Base-by-base conservation (phyloP, 1,140 invertebrate genomes). In the Drosophila navojoa region DNA sequence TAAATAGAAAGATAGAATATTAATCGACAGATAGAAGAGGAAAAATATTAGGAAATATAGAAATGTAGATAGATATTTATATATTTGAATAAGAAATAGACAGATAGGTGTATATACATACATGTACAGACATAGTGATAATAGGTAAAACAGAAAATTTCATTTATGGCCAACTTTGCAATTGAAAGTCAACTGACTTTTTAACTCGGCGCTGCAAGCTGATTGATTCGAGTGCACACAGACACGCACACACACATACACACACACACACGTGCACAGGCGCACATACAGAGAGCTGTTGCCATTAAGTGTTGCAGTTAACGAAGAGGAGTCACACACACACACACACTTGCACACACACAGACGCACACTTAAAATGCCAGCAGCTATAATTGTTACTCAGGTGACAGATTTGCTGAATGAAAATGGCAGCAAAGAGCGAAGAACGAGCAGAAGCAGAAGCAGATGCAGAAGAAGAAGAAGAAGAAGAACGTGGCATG, bases 371-470 rank as follows among this genome's bases (percentile, higher is more conserved):
- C 84, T 87, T 89, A 89, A 89, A 84, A 89, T 64, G 84, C 84
- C 82, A 89, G 84, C 84, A 89, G 84, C 79, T 84, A 87, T 87
- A 87, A 87, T 87, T 87, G 84, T 87, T 87, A 87, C 84, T 89
- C 84, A 87, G 84, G 84, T 87, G 84, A 87, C 84, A 87, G 84
- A 87, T 90, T 69, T 87, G 84, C 76, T 87, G 84, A 87, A 89
- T 87, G 84, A 77, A 71, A 76, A 72, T 76, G 81, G 66, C 81
- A 70, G 54, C 38, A 13, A 29, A 49, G 44, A 19, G 58, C 54
- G 69, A 54, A 58, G 55, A 45, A 29, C 11, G 55, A 55, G 19
- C 4, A 40, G 15, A 15, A 55, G 19, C 4, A 40, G 15, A 15
- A 38, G 29, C 16, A 35, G 25, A n/a, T 32, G 42, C 25, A 47